Percentiles rank a stretch among this genome's conserved stretches.
phyloP scores from a whole-genome alignment of 2,113 vertebrate genomes.

The Chaetorhynchus papuensis region DNA sequence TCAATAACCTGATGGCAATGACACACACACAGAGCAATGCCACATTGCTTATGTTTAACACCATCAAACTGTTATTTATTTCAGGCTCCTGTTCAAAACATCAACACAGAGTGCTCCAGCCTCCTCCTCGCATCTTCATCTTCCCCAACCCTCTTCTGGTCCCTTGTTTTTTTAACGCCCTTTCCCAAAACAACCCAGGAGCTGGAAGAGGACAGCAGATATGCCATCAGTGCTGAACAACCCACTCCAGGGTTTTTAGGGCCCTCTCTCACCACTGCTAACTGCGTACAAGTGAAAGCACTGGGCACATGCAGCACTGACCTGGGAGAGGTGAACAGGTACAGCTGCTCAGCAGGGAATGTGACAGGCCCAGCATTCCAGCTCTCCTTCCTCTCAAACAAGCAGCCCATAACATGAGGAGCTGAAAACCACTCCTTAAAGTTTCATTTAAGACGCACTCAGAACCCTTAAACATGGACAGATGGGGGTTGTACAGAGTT shows the following conservation, averaged over 20 bases:
- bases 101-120: neutral
- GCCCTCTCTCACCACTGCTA: neutral
- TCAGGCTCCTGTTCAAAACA: neutral
- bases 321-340: neutral
- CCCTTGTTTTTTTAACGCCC: neutral
- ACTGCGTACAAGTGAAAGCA: neutral
- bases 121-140: neutral
- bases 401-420: neutral
- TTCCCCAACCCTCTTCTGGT: neutral
- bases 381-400: neutral
- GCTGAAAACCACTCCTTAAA: neutral
- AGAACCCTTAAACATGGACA: neutral
- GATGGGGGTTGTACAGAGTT: neutral
- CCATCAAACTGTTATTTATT: neutral
- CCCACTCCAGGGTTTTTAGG: neutral
- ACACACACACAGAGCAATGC: neutral
- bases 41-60: neutral
- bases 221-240: neutral
- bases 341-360: neutral
- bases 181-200: neutral
- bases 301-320: accelerated
- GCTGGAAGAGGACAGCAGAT: neutral
- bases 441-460: neutral
- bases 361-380: neutral
- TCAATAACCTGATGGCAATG: slow-evolving; percentile 85